A percentile compares a stretch with the other conserved stretches of the same genome.
Evolutionary conservation across 2,797 vertebrate species (phyloP).

Genomic region (Eupleurogrammus muticus): DNA sequence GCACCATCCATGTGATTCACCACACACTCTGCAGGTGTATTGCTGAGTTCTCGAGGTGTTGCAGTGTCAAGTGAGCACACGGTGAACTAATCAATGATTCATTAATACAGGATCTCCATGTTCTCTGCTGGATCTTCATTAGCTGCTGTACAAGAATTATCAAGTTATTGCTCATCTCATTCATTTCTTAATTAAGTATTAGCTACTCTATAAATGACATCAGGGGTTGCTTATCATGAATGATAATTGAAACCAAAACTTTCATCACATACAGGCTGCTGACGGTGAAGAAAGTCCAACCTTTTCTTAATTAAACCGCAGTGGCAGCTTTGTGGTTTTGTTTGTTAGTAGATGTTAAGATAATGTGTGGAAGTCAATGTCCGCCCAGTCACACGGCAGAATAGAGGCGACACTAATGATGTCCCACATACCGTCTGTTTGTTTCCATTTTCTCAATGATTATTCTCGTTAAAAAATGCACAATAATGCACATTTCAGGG

Average conservation of each 20-base stretch:
- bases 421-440: constrained; percentile 20
- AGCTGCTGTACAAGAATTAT: too few relatives aligned
- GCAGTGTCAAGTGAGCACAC: too few relatives aligned
- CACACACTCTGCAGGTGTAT: too few relatives aligned
- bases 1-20: too few relatives aligned
- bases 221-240: too few relatives aligned
- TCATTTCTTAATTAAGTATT: too few relatives aligned
- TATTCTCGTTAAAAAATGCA: constrained; percentile 38
- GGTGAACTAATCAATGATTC: too few relatives aligned
- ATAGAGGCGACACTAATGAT: constrained; percentile 20
- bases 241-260: neutral
- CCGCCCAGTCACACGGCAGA: neutral
- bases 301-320: constrained; percentile 10
- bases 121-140: too few relatives aligned
- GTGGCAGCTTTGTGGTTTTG: constrained; percentile 5
- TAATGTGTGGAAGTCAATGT: constrained; percentile 4
- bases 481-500: constrained; percentile 47
- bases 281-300: neutral
- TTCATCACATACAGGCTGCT: neutral
- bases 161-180: too few relatives aligned
- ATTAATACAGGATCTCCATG: too few relatives aligned
- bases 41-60: too few relatives aligned
- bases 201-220: too few relatives aligned
- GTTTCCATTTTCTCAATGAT: constrained; percentile 16
- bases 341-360: neutral